Base-by-base conservation (phyloP, 2,797 vertebrate genomes). In the Catamblyrhynchus diadema region DNA sequence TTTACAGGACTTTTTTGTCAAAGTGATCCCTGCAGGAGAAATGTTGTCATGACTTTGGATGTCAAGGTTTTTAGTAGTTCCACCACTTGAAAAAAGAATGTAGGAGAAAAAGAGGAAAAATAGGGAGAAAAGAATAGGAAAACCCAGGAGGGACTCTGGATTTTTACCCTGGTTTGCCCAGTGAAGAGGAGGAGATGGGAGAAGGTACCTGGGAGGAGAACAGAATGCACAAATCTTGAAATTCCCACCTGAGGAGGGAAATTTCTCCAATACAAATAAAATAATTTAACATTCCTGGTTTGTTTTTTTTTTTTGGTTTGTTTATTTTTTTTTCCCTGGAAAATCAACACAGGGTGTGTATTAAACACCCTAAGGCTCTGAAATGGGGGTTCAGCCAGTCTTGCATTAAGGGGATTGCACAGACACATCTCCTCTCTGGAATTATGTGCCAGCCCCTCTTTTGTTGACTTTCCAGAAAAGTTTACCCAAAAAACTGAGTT, bases 121-220 rank as follows among this genome's bases (percentile, higher is more conserved):
- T 1, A 4, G 4, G 14, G 14, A 9, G 13, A 51, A 32, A 51
- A 61, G 10, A 45, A 28, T 1, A 45, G 28, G 41, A 67, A 71
- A 81, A 48, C 0, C 5, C 9, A 5, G 3, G 3, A 15, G 2
- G 5, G 1, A 20, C 2, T 28, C 18, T 41, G 18, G 15, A 60
- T 6, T 51, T 74, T 79, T 41, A 21, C 12, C 19, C 8, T 27
- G 13, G 3, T 67, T 78, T 83, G 17, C 6, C 8, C 14, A 22
- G 1, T 10, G 16, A 72, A 30, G 33, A 71, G 7, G 11, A 64
- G 8, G n/a, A 57, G 12, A 32, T 17, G 27, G 50, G 28, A 57
- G 21, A 53, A 82, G 10, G 35, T 11, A 47, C 54, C 9, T 59
- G n/a, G 25, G 48, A 74, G 35, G 28, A 77, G 6, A 61, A 39